Conservation (phyloP, 1,140 invertebrate species). For the Drosophila littoralis region DNA sequence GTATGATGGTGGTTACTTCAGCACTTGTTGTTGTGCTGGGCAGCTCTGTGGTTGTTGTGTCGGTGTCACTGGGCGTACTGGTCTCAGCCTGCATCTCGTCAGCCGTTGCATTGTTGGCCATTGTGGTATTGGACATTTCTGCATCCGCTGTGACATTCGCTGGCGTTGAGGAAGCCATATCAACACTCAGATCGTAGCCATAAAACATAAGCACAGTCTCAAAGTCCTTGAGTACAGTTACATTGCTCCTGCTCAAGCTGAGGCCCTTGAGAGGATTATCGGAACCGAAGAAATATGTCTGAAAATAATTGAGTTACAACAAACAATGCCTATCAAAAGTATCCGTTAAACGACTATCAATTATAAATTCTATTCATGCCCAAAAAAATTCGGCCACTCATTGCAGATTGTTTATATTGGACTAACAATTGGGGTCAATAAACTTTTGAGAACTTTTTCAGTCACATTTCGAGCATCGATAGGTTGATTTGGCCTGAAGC, state of each 20-base stretch:
- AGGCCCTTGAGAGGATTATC: slow-evolving; percentile 92
- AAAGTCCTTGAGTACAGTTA: slow-evolving; percentile 89
- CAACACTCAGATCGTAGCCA: slow-evolving; percentile 88
- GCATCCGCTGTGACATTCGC: slow-evolving; percentile 42
- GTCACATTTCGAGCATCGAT: slow-evolving; percentile 47
- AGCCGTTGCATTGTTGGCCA: slow-evolving; percentile 54
- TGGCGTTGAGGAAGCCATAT: slow-evolving; percentile 70
- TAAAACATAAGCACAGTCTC: slow-evolving; percentile 90
- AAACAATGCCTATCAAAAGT: background rate
- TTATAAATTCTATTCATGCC: slow-evolving; percentile 62
- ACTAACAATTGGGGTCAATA: slow-evolving; percentile 51
- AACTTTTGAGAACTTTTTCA: slow-evolving; percentile 59
- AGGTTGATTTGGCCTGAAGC: slow-evolving; percentile 38
- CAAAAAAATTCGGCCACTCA: slow-evolving; percentile 47
- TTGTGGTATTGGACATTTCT: slow-evolving; percentile 43
- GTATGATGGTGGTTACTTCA: slow-evolving; percentile 10
- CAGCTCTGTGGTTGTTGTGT: slow-evolving; percentile 54
- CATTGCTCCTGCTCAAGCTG: slow-evolving; percentile 90
- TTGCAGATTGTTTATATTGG: slow-evolving; percentile 32
- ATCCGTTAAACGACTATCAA: slow-evolving; percentile 42
- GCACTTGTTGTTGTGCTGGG: slow-evolving; percentile 27
- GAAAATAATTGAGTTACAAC: slow-evolving; percentile 56
- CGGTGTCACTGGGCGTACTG: slow-evolving; percentile 45
- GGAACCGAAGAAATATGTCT: slow-evolving; percentile 92
- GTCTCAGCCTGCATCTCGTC: slow-evolving; percentile 55